Conservation (phyloP, 2,113 vertebrate species). For the Erpornis zantholeuca region DNA sequence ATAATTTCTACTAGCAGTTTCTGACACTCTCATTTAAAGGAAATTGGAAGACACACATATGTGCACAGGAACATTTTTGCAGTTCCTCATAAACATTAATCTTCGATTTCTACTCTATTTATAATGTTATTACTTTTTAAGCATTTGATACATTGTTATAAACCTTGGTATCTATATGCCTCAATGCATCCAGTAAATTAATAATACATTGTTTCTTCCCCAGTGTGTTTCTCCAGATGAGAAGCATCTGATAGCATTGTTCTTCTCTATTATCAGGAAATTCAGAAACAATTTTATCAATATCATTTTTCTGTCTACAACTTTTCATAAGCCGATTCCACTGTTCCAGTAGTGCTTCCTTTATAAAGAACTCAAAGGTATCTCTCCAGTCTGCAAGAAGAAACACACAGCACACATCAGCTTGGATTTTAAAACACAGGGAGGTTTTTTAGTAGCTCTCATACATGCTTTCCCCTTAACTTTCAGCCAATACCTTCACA, state of each 20-base stretch:
- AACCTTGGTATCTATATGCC: background rate
- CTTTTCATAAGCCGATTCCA: background rate
- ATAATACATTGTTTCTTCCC: background rate
- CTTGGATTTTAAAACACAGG: background rate
- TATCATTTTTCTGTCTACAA: background rate
- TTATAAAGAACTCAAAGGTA: background rate
- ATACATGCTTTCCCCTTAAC: background rate
- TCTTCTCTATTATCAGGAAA: background rate
- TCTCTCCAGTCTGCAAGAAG: conserved; percentile 1
- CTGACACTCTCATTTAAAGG: background rate
- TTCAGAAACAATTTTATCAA: background rate
- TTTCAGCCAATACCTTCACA: background rate
- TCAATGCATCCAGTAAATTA: background rate
- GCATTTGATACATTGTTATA: background rate
- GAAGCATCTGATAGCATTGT: conserved; percentile 1
- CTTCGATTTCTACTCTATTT: background rate
- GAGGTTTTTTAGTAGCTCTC: background rate
- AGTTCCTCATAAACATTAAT: background rate
- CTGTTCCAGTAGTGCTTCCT: background rate
- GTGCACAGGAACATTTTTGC: background rate
- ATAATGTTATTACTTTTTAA: background rate
- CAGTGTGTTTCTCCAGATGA: background rate
- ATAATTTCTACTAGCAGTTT: background rate
- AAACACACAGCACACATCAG: background rate
- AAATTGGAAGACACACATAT: background rate